These are phyloP conservation scores for Dermolepida albohirtum DNA, from an alignment of 2,888 invertebrate species.

Conservation along the genomic window DNA sequence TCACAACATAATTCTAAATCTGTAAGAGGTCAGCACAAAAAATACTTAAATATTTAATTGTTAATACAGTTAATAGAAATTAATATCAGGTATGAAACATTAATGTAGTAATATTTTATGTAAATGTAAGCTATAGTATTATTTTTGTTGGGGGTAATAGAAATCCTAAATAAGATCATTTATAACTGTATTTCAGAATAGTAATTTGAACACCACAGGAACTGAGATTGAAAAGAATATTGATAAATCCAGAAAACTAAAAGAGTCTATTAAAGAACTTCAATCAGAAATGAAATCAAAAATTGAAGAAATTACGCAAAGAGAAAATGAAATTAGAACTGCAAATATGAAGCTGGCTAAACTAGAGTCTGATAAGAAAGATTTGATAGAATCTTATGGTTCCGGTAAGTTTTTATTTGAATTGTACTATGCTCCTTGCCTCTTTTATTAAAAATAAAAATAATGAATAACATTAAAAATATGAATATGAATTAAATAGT, in stretches of 20 bases:
- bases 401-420: constrained; percentile 64
- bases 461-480: background rate
- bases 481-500: background rate
- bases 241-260: constrained; percentile 60
- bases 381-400: constrained; percentile 66
- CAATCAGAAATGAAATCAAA: constrained; percentile 64
- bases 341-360: constrained; percentile 60
- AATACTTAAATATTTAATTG: too few relatives aligned
- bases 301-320: constrained; percentile 66
- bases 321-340: constrained; percentile 63
- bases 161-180: background rate
- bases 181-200: constrained; percentile 60
- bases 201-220: constrained; percentile 62
- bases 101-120: too few relatives aligned
- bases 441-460: too few relatives aligned
- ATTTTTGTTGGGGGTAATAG: too few relatives aligned
- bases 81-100: too few relatives aligned
- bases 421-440: too few relatives aligned
- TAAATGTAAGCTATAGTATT: too few relatives aligned
- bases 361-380: constrained; percentile 66
- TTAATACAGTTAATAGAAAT: too few relatives aligned
- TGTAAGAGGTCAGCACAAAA: too few relatives aligned
- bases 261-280: constrained; percentile 63
- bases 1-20: too few relatives aligned
- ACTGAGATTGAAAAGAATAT: constrained; percentile 62